These are phyloP conservation scores for Acanthis flammea DNA, from an alignment of 2,797 vertebrate species.

Conservation along the genomic window DNA sequence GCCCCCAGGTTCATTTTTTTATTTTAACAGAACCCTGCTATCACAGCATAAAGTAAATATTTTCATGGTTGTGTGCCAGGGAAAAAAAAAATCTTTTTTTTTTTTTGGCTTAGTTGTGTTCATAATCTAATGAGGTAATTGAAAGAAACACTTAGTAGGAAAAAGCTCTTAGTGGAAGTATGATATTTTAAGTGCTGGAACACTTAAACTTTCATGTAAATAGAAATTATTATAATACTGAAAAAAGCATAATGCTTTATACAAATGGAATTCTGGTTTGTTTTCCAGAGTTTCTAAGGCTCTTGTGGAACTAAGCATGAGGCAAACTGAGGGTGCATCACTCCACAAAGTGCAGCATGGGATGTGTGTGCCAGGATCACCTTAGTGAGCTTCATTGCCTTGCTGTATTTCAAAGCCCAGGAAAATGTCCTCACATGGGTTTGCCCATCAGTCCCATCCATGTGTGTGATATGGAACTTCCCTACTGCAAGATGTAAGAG, in stretches of 20 bases:
- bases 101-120: not conserved
- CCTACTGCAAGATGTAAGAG: not conserved
- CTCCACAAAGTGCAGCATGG: not conserved
- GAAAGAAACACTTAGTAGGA: not conserved
- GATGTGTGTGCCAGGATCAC: not conserved
- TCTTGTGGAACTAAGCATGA: not conserved
- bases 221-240: not conserved
- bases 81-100: not conserved
- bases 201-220: not conserved
- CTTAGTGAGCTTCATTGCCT: not conserved
- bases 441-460: accelerated
- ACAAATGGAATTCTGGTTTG: not conserved
- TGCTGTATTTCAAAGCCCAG: not conserved
- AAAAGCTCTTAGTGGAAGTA: not conserved
- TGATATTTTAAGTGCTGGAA: not conserved
- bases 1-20: not conserved
- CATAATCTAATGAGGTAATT: not conserved
- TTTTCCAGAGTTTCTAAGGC: not conserved
- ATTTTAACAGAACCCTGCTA: not conserved
- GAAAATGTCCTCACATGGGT: not conserved
- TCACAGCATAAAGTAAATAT: constrained; percentile 1
- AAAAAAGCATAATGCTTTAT: not conserved
- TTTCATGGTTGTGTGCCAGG: not conserved
- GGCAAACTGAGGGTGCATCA: not conserved
- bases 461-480: not conserved